phyloP scores from a whole-genome alignment of 2,888 invertebrate species.

The Drosophila meridiana region DNA sequence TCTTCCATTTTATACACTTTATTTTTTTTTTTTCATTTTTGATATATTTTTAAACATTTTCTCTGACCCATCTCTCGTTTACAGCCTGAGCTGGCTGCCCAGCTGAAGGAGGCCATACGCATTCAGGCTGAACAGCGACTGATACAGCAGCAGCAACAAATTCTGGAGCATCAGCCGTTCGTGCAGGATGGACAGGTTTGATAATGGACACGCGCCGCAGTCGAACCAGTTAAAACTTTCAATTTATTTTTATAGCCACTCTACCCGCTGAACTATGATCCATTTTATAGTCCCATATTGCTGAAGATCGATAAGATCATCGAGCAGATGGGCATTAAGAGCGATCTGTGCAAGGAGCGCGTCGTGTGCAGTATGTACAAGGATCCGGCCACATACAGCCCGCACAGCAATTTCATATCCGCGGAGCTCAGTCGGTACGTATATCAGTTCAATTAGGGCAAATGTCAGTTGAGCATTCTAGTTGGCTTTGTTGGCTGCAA shows the following conservation, averaged over 20 bases:
- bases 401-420: constrained; percentile 94
- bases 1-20: not conserved
- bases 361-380: constrained; percentile 94
- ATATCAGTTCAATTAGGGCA: constrained; percentile 5
- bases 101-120: constrained; percentile 87
- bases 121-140: constrained; percentile 87
- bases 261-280: constrained; percentile 85
- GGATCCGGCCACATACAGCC: constrained; percentile 92
- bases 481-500: constrained; percentile 23
- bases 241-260: constrained; percentile 74
- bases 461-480: not conserved
- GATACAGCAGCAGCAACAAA: constrained; percentile 87
- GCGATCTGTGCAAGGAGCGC: constrained; percentile 91
- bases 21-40: not conserved
- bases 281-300: constrained; percentile 92
- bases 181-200: constrained; percentile 84
- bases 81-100: constrained; percentile 85
- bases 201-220: constrained; percentile 6
- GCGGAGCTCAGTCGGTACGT: constrained; percentile 95
- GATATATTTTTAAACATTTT: not conserved
- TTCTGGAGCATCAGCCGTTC: constrained; percentile 86
- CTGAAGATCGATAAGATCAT: constrained; percentile 92
- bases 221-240: constrained; percentile 7
- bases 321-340: constrained; percentile 89
- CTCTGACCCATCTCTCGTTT: not conserved